Percentiles rank a stretch among this genome's conserved stretches.
Evolutionary conservation across 2,888 invertebrate genomes (phyloP).

Genomic region (Shargacucullia verbasci): DNA sequence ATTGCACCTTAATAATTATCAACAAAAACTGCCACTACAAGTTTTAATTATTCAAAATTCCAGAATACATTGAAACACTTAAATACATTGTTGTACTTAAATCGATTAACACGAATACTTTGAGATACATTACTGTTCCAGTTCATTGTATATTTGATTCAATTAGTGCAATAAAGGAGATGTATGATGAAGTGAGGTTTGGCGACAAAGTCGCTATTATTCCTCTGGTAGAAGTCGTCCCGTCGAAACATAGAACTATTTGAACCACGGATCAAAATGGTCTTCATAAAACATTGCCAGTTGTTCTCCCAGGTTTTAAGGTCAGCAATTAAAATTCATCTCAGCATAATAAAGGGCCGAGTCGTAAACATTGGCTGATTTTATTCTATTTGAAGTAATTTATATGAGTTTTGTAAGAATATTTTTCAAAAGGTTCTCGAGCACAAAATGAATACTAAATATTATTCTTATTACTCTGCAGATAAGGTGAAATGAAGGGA

Average conservation of each 20-base stretch:
- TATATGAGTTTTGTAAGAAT: slow-evolving; percentile 45
- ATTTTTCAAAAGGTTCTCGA: slow-evolving; percentile 13
- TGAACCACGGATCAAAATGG: slow-evolving; percentile 71
- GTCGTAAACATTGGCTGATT: slow-evolving; percentile 65
- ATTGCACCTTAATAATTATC: slow-evolving; percentile 67
- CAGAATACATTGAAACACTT: slow-evolving; percentile 72
- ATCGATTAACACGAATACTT: slow-evolving; percentile 37
- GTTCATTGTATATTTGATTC: not conserved
- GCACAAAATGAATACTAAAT: not conserved
- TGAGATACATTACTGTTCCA: slow-evolving; percentile 32
- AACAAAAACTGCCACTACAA: slow-evolving; percentile 82
- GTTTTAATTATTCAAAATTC: slow-evolving; percentile 86
- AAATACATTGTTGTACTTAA: slow-evolving; percentile 60
- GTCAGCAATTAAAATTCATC: slow-evolving; percentile 78
- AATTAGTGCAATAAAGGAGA: slow-evolving; percentile 15
- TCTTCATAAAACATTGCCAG: slow-evolving; percentile 67
- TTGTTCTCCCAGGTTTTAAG: slow-evolving; percentile 63
- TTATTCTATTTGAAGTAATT: slow-evolving; percentile 62
- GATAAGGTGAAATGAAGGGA: too few relatives aligned
- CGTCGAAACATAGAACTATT: slow-evolving; percentile 67
- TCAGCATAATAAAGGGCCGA: slow-evolving; percentile 69
- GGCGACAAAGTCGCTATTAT: slow-evolving; percentile 16
- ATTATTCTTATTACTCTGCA: too few relatives aligned
- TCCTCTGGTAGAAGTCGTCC: slow-evolving; percentile 25
- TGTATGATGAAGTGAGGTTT: slow-evolving; percentile 23